Percentiles rank a stretch among this genome's conserved stretches.
These are phyloP conservation scores for Lydus trimaculatus DNA, from an alignment of 2,888 invertebrate genomes.

Conservation along the genomic window DNA sequence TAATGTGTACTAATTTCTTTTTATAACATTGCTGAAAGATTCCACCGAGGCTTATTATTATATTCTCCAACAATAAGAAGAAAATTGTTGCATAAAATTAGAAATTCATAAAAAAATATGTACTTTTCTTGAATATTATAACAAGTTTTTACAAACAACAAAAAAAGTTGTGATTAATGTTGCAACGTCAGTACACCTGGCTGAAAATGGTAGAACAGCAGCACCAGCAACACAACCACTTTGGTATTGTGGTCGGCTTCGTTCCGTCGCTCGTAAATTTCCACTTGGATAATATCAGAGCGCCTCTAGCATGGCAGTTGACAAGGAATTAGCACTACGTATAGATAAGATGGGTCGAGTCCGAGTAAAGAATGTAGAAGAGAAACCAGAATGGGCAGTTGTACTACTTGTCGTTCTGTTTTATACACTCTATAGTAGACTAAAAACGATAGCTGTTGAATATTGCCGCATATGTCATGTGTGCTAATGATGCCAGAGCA, in stretches of 20 bases:
- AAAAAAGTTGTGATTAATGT: neutral
- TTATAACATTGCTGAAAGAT: neutral
- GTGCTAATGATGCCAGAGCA: slow-evolving; percentile 14
- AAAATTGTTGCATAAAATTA: neutral
- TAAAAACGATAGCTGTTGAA: slow-evolving; percentile 5
- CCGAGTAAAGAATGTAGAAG: neutral
- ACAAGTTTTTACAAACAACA: neutral
- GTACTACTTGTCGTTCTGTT: neutral
- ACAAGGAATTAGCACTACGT: slow-evolving; percentile 16
- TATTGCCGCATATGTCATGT: slow-evolving; percentile 6
- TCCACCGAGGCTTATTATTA: neutral
- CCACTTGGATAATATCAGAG: slow-evolving; percentile 11
- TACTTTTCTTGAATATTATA: neutral
- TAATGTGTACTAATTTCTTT: slow-evolving; percentile 21
- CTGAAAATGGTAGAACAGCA: neutral
- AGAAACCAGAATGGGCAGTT: slow-evolving; percentile 5
- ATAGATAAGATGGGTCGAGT: slow-evolving; percentile 9
- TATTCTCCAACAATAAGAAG: neutral
- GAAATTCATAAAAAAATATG: too few species aligned
- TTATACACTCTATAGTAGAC: neutral
- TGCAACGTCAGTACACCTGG: neutral
- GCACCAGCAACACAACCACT: neutral
- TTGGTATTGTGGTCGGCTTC: slow-evolving; percentile 9
- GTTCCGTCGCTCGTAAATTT: slow-evolving; percentile 8
- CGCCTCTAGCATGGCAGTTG: slow-evolving; percentile 11